Percentiles rank a stretch among this genome's conserved stretches.
Conservation (phyloP, 23 tunicate genomes). For the Styela clava region DNA sequence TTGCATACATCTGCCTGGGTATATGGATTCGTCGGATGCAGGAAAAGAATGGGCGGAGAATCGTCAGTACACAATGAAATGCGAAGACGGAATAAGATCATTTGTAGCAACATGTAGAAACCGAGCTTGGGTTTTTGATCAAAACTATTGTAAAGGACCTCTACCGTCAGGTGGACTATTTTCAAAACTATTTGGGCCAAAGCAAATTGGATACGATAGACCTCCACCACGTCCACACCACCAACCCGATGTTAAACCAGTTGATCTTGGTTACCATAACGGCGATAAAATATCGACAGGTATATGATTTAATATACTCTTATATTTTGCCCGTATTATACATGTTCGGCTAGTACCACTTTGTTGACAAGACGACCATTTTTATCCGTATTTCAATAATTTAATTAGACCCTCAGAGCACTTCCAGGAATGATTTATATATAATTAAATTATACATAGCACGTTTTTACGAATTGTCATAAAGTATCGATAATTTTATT, state of each 20-base stretch:
- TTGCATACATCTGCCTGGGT: not conserved
- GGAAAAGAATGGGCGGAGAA: not conserved
- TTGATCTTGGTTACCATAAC: not conserved
- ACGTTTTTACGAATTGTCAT: too few relatives aligned
- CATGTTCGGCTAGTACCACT: too few relatives aligned
- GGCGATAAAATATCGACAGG: not conserved
- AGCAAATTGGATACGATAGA: not conserved
- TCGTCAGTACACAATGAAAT: slow-evolving; percentile 1
- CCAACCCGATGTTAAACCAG: not conserved
- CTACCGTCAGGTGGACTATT: not conserved
- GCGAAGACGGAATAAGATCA: not conserved
- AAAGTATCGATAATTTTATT: too few relatives aligned
- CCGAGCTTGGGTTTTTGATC: slow-evolving; percentile 3
- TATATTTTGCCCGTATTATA: too few relatives aligned
- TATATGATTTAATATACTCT: too few relatives aligned
- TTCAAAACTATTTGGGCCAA: not conserved
- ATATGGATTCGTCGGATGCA: not conserved
- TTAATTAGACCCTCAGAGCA: too few relatives aligned
- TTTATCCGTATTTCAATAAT: too few relatives aligned
- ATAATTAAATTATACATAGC: too few relatives aligned
- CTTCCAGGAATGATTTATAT: too few relatives aligned
- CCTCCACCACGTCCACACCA: not conserved
- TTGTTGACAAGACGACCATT: too few relatives aligned
- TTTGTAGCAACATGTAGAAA: slow-evolving; percentile 9
- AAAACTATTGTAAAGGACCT: slow-evolving; percentile 1